phyloP scores from a whole-genome alignment of 1,140 invertebrate genomes.

The Cardiocondyla obscurior region DNA sequence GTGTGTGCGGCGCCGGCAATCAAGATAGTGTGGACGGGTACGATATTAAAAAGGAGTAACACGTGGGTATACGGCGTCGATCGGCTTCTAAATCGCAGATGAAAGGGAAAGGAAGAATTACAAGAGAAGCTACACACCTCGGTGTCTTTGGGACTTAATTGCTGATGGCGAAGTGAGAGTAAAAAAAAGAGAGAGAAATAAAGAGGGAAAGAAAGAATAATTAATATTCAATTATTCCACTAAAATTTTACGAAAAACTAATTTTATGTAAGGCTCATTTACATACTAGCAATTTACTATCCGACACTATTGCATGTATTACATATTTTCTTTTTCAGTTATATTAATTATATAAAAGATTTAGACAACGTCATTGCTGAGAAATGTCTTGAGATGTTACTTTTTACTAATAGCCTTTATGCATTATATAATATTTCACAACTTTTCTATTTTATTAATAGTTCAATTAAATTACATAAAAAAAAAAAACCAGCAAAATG shows the following conservation, averaged over 20 bases:
- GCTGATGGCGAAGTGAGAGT: background rate
- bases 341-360: background rate
- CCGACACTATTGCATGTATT: no score
- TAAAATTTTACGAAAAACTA: background rate
- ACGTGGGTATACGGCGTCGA: background rate
- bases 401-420: background rate
- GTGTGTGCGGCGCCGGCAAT: constrained; percentile 6
- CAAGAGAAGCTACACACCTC: background rate
- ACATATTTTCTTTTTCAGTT: background rate
- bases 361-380: background rate
- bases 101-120: constrained; percentile 43
- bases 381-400: background rate
- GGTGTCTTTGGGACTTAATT: background rate
- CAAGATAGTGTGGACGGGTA: constrained; percentile 3
- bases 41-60: background rate
- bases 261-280: background rate
- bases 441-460: background rate
- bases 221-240: background rate
- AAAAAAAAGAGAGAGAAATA: background rate
- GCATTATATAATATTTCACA: background rate
- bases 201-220: background rate
- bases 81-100: constrained; percentile 23
- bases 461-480: constrained; percentile 34
- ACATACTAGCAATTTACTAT: background rate
- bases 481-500: background rate